phyloP scores from a whole-genome alignment of 2,113 vertebrate genomes.

The Marmota flaviventris region DNA sequence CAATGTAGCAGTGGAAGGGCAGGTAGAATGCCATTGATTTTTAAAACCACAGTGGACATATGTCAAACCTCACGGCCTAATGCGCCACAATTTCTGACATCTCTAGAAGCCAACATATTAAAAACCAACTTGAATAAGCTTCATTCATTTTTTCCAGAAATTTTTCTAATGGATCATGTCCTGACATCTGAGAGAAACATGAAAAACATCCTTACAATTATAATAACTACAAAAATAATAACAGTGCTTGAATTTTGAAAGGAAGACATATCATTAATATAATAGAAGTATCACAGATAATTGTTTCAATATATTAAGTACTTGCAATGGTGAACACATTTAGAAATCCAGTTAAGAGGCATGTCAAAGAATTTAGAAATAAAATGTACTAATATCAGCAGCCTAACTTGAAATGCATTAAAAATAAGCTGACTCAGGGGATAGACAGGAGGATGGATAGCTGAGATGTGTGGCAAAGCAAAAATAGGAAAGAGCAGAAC shows the following conservation, averaged over 20 bases:
- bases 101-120: neutral
- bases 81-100: conserved; percentile 1
- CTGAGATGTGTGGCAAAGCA: neutral
- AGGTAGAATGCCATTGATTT: neutral
- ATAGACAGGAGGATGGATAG: neutral
- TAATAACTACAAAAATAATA: neutral
- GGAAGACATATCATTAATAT: neutral
- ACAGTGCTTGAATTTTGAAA: conserved; percentile 15
- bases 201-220: conserved; percentile 19
- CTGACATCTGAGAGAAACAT: neutral
- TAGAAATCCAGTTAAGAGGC: neutral
- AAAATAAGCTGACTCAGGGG: neutral
- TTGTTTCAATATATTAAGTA: neutral
- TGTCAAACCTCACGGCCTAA: neutral
- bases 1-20: neutral
- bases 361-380: neutral
- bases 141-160: conserved; percentile 25
- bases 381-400: neutral
- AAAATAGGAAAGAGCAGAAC: neutral
- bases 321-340: neutral
- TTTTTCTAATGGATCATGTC: neutral
- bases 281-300: neutral
- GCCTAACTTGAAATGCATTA: conserved; percentile 34
- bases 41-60: neutral
- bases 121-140: neutral